Evolutionary conservation across 2,888 invertebrate genomes (phyloP).

Genomic region (Dioctria linearis): DNA sequence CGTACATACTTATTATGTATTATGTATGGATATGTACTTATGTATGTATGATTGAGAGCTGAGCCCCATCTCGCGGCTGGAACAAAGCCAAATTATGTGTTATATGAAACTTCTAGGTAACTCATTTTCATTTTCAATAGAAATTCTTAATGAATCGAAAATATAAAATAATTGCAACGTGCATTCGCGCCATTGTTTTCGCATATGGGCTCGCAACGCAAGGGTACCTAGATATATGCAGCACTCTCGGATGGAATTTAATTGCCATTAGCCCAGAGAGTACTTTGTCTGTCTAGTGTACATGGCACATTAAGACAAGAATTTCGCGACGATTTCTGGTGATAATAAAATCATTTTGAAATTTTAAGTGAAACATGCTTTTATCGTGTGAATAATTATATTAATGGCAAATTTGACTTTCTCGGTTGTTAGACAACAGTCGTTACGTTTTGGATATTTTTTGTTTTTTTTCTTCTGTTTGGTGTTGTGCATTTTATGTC

Average conservation of each 20-base stretch:
- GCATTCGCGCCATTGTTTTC: constrained; percentile 55
- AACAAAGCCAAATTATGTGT: constrained; percentile 54
- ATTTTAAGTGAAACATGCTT: constrained; percentile 32
- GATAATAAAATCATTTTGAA: constrained; percentile 34
- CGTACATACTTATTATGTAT: too few species aligned
- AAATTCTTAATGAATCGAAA: constrained; percentile 68
- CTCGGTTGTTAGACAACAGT: constrained; percentile 43
- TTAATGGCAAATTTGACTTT: constrained; percentile 39
- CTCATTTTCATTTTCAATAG: constrained; percentile 57
- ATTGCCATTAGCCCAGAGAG: constrained; percentile 39
- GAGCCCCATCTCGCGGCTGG: constrained; percentile 29
- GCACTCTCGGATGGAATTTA: constrained; percentile 42
- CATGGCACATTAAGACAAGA: constrained; percentile 47
- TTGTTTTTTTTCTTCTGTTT: too few species aligned
- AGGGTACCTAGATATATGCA: neutral
- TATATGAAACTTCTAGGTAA: constrained; percentile 3
- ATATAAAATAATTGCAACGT: constrained; percentile 67
- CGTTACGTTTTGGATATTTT: constrained; percentile 38
- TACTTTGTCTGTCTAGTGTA: constrained; percentile 29
- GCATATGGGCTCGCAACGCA: constrained; percentile 5
- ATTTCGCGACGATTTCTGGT: constrained; percentile 20
- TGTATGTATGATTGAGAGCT: too few species aligned
- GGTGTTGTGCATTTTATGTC: too few species aligned
- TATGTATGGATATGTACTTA: too few species aligned
- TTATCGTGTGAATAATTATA: constrained; percentile 38